Percentiles rank a stretch among this genome's conserved stretches.
Evolutionary conservation across 2,113 vertebrate species (phyloP).

Genomic region (Peucedramus taeniatus): DNA sequence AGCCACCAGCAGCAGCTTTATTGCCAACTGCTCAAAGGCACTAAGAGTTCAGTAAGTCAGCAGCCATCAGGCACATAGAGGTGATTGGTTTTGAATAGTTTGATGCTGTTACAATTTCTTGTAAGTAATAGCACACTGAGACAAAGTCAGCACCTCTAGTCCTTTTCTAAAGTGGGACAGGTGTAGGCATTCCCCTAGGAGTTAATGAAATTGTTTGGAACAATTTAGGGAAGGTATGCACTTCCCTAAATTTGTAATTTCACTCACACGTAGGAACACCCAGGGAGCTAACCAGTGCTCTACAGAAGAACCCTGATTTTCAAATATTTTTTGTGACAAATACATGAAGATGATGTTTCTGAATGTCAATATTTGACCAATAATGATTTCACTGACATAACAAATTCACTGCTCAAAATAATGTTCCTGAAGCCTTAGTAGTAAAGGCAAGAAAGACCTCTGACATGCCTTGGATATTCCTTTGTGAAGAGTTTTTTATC

Average conservation of each 20-base stretch:
- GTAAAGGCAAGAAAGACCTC: neutral
- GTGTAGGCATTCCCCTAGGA: neutral
- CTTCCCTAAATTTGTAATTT: neutral
- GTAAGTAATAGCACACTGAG: neutral
- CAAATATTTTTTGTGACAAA: slow-evolving; percentile 26
- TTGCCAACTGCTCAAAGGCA: neutral
- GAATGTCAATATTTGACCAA: slow-evolving; percentile 33
- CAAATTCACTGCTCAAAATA: neutral
- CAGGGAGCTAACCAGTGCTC: neutral
- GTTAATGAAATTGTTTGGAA: neutral
- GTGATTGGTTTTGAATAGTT: neutral
- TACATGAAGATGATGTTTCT: slow-evolving; percentile 4
- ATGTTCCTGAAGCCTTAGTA: neutral
- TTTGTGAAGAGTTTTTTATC: neutral
- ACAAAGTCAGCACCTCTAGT: neutral
- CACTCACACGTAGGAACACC: neutral
- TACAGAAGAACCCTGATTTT: slow-evolving; percentile 25
- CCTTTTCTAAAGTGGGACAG: neutral
- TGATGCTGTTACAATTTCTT: neutral
- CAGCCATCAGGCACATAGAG: neutral
- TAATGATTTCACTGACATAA: slow-evolving; percentile 36
- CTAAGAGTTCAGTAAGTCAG: neutral
- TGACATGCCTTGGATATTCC: neutral
- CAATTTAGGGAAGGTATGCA: neutral
- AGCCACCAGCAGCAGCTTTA: neutral